Evolutionary conservation across 2,888 invertebrate species (phyloP), one percentile per base, ranked within the genome.

Genomic region (Drosophila barbarae): DNA sequence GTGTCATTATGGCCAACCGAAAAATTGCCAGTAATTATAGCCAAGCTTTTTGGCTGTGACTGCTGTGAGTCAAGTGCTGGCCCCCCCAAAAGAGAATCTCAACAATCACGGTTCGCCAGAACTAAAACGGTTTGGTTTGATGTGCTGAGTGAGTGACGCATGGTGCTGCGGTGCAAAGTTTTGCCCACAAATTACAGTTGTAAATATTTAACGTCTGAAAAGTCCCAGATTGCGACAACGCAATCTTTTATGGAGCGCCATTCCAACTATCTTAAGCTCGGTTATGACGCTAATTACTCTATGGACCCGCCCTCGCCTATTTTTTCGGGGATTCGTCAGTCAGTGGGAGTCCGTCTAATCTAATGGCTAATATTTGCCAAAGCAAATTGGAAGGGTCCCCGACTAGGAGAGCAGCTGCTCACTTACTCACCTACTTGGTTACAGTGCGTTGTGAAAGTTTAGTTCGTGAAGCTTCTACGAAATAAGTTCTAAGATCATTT

Each of bases 171-270:
- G 51, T 13, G 23, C 61, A 64, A 64, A 64, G 35, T 39, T 39
- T 55, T 55, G 12, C 18, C 42, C 42, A 36, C 46, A 41, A 64
- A 53, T 61, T 55, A 42, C 47, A 18, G 64, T 18, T 26, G 64
- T 61, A 61, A 65, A 63, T 54, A 41, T 54, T 65, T 47, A 49
- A 49, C 9, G 54, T 36, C 55, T 65, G 53, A 47, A 47, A 36
- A 54, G 8, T n/a, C 18, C 30, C 30, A 18, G 30, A 50, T 49
- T 49, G 41, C 21, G 44, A 5, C 38, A 10, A 12, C 41, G 41
- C 41, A 42, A 42, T 46, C 18, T 39, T 39, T 23, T 12, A 42
- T 26, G 41, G 26, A 42, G 26, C 42, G 26, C 26, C n/a, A 42
- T 42, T 26, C 26, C 10, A 12, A 46, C 36, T 59, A 59, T 59